These are phyloP conservation scores for Ostrea edulis DNA, from an alignment of 1,140 invertebrate genomes.

Conservation along the genomic window DNA sequence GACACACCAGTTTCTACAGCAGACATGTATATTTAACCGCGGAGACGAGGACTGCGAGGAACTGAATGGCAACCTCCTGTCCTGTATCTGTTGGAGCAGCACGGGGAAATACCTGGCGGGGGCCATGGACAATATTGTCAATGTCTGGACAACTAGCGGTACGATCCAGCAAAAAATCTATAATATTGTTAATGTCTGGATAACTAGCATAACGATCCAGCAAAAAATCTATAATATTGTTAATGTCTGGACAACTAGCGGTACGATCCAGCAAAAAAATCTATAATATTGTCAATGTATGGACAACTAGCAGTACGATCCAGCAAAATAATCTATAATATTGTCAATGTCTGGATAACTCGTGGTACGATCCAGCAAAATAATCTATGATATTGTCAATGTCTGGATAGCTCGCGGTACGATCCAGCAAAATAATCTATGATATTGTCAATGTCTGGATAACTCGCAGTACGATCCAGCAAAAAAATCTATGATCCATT, in stretches of 20 bases:
- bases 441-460: no score
- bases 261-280: slow-evolving; percentile 66
- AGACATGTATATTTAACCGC: slow-evolving; percentile 83
- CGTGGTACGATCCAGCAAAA: slow-evolving; percentile 73
- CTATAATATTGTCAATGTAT: slow-evolving; percentile 83
- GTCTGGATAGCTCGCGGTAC: no score
- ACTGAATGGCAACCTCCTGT: slow-evolving; percentile 81
- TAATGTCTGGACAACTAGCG: slow-evolving; percentile 83
- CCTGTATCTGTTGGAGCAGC: slow-evolving; percentile 81
- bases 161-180: slow-evolving; percentile 26
- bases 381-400: no score
- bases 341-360: slow-evolving; percentile 83
- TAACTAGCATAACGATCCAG: slow-evolving; percentile 77
- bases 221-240: slow-evolving; percentile 77
- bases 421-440: no score
- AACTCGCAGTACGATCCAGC: no score
- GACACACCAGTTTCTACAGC: slow-evolving; percentile 80
- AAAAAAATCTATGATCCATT: no score
- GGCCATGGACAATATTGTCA: slow-evolving; percentile 82
- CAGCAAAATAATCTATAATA: slow-evolving; percentile 66
- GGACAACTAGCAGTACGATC: slow-evolving; percentile 80
- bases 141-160: slow-evolving; percentile 83
- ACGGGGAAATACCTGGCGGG: slow-evolving; percentile 82
- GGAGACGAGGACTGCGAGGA: slow-evolving; percentile 81
- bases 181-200: slow-evolving; percentile 84